Percentiles rank a stretch among this genome's conserved stretches.
phyloP scores from a whole-genome alignment of 1,140 invertebrate genomes.

The Drosophila micromelanica region DNA sequence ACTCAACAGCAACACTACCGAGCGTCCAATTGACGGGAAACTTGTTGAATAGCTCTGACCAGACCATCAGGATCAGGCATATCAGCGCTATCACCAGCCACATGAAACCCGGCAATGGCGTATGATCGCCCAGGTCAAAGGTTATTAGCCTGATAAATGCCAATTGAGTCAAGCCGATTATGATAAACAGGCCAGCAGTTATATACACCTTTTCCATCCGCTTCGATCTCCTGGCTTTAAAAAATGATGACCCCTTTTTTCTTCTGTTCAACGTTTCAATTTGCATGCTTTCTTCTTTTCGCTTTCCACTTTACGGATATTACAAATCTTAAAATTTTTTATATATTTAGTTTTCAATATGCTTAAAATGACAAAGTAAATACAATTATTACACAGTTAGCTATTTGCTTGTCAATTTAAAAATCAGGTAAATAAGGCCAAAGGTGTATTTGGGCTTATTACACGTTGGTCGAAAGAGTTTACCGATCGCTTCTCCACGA shows the following conservation, averaged over 20 bases:
- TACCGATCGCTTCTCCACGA: too few species aligned
- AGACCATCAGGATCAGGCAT: constrained; percentile 24
- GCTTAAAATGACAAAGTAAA: too few species aligned
- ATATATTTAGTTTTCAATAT: neutral
- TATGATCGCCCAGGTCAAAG: neutral
- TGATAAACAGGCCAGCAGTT: neutral
- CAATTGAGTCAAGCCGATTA: constrained; percentile 8
- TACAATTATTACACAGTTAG: too few species aligned
- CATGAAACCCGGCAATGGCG: constrained; percentile 18
- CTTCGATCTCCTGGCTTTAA: neutral
- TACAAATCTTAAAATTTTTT: neutral
- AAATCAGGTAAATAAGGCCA: too few species aligned
- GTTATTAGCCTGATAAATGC: neutral
- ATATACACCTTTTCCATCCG: constrained; percentile 10
- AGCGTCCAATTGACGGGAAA: constrained; percentile 50
- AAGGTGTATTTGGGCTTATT: too few species aligned
- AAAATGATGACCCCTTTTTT: too few species aligned
- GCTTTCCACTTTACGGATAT: too few species aligned
- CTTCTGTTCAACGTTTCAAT: neutral
- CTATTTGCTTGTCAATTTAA: too few species aligned
- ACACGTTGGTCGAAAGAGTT: too few species aligned
- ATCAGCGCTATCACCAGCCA: constrained; percentile 26
- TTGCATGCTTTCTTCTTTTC: neutral
- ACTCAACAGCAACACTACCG: constrained; percentile 21
- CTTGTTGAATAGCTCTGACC: neutral